phyloP scores from a whole-genome alignment of 2,797 vertebrate genomes.

The Manis pentadactyla region DNA sequence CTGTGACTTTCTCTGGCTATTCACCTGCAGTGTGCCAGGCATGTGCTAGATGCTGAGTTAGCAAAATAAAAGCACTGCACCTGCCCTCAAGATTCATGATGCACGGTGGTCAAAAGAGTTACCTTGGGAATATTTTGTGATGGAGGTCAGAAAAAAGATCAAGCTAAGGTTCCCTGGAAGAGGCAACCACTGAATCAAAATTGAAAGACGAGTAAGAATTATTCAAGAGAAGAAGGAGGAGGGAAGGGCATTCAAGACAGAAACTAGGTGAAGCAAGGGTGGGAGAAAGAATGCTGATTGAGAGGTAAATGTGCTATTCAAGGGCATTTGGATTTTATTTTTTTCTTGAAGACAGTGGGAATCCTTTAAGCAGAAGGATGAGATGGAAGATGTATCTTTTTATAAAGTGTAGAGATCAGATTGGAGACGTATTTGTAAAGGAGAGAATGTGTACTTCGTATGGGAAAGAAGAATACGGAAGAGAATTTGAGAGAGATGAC shows the following conservation, averaged over 20 bases:
- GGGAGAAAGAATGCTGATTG: not conserved
- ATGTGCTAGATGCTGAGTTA: not conserved
- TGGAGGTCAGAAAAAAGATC: not conserved
- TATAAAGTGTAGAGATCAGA: not conserved
- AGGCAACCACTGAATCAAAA: not conserved
- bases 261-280: not conserved
- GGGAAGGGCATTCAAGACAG: not conserved
- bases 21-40: not conserved
- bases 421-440: not conserved
- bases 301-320: not conserved
- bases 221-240: not conserved
- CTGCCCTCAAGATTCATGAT: not conserved
- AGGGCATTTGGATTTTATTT: not conserved
- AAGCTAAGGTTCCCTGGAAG: not conserved
- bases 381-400: not conserved
- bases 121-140: not conserved
- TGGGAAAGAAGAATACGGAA: not conserved
- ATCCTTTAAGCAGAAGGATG: not conserved
- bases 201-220: not conserved
- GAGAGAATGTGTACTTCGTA: not conserved
- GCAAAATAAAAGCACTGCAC: not conserved
- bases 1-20: conserved; percentile 23
- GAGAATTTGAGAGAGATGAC: not conserved
- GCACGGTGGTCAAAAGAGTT: not conserved
- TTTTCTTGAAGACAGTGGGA: not conserved